Evolutionary conservation across 2,113 vertebrate genomes (phyloP), one percentile per base, ranked within the genome.

Genomic region (Chloropsis hardwickii): DNA sequence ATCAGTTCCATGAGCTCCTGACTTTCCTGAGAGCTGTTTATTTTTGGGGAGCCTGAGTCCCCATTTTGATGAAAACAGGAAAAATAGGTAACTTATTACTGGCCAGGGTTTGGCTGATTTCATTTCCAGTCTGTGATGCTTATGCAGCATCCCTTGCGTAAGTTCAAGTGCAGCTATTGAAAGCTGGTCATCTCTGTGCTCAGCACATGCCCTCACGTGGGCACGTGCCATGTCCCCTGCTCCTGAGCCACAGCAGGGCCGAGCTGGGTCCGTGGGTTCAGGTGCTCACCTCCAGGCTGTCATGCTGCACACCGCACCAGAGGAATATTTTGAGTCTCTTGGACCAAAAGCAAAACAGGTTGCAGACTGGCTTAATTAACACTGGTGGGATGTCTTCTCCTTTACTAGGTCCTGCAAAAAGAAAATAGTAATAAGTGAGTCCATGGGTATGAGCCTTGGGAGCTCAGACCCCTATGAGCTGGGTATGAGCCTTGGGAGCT

Each of bases 331-430:
- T 98, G 80, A 97, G 98, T 72, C 97, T 97, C 47, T 98, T 31
- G 12, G 98, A 98, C 97, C 98, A 99, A 94, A 98, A 99, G 88
- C 98, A 99, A 86, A 98, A 98, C 23, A 97, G 58, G 65, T 98
- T 97, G 85, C 98, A 98, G 44, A 99, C 78, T 6, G 98, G 98
- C 31, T 97, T 97, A 86, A 98, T 98, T 85, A 98, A 84, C n/a
- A 91, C 61, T 7, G 99, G 98, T 22, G 97, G 97, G 81, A 99
- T 86, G 33, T 98, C 95, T 69, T 98, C 83, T 53, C 97, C 98
- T 57, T 93, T 98, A 24, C 40, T 95, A 10, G 47, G 93, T 61
- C 99, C 99, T 99, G 65, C 67, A 81, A 78, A 48, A 62, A 81
- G 20, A 88, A 77, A 81, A 33, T 25, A 39, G 5, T 1, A 4